Evolutionary conservation across 2,113 vertebrate species (phyloP), one percentile per base, ranked within the genome.

Genomic region (Sander lucioperca): DNA sequence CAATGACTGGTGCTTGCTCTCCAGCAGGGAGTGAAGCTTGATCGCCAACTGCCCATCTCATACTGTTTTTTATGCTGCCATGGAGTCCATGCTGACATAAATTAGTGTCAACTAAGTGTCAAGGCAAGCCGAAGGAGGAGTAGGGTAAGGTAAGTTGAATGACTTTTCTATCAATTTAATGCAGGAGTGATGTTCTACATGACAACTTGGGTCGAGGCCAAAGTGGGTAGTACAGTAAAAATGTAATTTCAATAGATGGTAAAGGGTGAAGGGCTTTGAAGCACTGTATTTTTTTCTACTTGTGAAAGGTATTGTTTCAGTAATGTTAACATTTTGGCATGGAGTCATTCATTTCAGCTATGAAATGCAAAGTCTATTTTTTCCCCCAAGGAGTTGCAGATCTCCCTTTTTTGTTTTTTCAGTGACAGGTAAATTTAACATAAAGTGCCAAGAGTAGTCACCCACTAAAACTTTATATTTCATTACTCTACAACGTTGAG

Each of bases 41-140:
- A 72, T 53, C 51, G 23, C 27, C 27, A 45, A 61, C 62, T 85
- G 64, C 70, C 30, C 56, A 59, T 61, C 56, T 57, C 21, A 69
- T 74, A 78, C 69, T 57, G 5, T 72, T 58, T 39, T 68, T 58
- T 51, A 59, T 45, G 25, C 33, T 43, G 39, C 36, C 36, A 39
- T 61, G 4, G 59, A 88, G 62, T 80, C 63, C 47, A 57, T 43
- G 21, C 58, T 75, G 71, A 63, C 54, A 72, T 56, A 57, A 25
- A 73, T 80, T 36, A 53, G 39, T 33, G 5, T 66, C 45, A 23
- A 15, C 43, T 6, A 64, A 54, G 19, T 25, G 12, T 39, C 66
- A 59, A 45, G 27, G 45, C 21, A 36, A 54, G 51, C 21, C 30
- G 36, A 39, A 12, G 51, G 36, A 59, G 19, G n/a, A 48, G 27